These are phyloP conservation scores for Sorex fumeus DNA, from an alignment of 2,113 vertebrate species.

Conservation along the genomic window DNA sequence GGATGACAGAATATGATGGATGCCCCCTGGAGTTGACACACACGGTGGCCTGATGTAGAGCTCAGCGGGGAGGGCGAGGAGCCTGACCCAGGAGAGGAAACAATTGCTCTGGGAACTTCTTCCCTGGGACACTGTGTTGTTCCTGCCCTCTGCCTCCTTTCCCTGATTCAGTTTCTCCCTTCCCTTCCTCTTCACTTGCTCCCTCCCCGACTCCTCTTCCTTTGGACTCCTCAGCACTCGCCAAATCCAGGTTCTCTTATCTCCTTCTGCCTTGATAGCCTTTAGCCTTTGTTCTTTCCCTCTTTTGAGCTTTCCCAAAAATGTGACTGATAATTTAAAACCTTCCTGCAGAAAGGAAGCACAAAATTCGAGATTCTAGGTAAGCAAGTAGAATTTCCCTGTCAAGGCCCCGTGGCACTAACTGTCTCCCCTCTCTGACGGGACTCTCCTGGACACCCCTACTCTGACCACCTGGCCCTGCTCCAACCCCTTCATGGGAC, in stretches of 20 bases:
- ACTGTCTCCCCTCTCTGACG: neutral
- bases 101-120: neutral
- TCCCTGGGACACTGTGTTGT: neutral
- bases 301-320: neutral
- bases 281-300: neutral
- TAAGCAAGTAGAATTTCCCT: neutral
- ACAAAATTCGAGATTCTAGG: neutral
- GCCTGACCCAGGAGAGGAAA: neutral
- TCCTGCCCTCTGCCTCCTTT: neutral
- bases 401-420: neutral
- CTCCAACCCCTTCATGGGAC: neutral
- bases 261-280: no score
- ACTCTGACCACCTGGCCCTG: neutral
- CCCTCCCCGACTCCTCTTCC: neutral
- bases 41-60: fast-evolving
- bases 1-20: neutral
- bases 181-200: neutral
- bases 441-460: neutral
- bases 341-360: neutral
- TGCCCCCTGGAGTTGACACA: neutral
- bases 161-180: neutral
- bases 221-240: neutral
- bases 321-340: neutral
- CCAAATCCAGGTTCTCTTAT: neutral
- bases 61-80: neutral